A percentile compares a stretch with the other conserved stretches of the same genome.
phyloP scores from a whole-genome alignment of 2,888 invertebrate genomes.

The Empis livida region DNA sequence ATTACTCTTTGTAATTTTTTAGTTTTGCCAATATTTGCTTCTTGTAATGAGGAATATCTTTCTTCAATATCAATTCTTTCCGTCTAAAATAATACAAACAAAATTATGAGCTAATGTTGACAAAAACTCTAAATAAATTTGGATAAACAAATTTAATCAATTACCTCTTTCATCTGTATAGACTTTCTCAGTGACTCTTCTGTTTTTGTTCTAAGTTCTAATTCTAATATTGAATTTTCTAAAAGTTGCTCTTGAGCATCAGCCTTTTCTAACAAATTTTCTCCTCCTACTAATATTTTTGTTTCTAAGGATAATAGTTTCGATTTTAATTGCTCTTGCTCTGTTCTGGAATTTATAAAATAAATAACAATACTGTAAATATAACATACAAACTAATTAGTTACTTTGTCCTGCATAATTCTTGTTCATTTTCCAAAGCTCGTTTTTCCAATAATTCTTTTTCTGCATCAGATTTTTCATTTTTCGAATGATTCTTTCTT shows the following conservation, averaged over 20 bases:
- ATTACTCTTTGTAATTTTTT: constrained; percentile 85
- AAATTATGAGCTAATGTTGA: no score
- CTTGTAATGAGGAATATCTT: constrained; percentile 86
- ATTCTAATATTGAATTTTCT: constrained; percentile 72
- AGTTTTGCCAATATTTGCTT: constrained; percentile 85
- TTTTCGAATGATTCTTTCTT: constrained; percentile 19
- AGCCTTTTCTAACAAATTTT: constrained; percentile 93
- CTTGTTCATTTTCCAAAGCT: constrained; percentile 54
- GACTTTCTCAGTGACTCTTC: constrained; percentile 72
- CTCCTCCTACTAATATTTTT: constrained; percentile 94
- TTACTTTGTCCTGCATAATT: constrained; percentile 61
- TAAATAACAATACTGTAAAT: not conserved
- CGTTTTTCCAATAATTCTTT: constrained; percentile 54
- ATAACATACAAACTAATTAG: constrained; percentile 12
- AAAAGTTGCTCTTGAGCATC: constrained; percentile 83
- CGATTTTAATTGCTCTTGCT: constrained; percentile 70
- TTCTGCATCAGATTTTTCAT: constrained; percentile 41
- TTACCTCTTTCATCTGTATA: constrained; percentile 72
- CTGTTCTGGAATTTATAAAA: constrained; percentile 27
- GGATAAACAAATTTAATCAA: not conserved
- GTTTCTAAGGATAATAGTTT: constrained; percentile 85
- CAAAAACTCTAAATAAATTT: no score
- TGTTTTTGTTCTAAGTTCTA: constrained; percentile 62
- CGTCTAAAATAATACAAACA: constrained; percentile 39
- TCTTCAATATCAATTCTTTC: constrained; percentile 90